Conservation (phyloP, 2,113 vertebrate genomes). For the Tachuris rubrigastra region DNA sequence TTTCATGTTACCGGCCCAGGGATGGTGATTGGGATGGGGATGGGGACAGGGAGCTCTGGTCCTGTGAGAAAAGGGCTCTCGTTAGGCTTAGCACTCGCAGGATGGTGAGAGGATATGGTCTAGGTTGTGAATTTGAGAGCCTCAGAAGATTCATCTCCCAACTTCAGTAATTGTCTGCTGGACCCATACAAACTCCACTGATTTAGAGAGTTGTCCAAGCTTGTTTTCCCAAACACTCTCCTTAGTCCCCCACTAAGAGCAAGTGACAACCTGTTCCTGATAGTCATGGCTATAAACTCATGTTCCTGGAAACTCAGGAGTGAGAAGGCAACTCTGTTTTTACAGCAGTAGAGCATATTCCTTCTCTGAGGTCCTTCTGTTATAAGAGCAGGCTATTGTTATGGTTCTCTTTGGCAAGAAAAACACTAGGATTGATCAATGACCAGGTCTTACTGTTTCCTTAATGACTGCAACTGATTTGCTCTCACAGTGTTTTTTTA, state of each 20-base stretch:
- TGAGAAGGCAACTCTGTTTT: not conserved
- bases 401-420: not conserved
- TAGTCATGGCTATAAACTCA: not conserved
- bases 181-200: not conserved
- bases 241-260: not conserved
- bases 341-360: not conserved
- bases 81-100: accelerated
- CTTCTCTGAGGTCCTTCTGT: not conserved
- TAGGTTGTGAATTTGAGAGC: not conserved
- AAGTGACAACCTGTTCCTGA: accelerated
- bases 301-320: not conserved
- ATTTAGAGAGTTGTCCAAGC: not conserved
- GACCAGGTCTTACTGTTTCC: not conserved
- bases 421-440: not conserved
- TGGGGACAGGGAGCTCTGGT: not conserved
- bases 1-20: accelerated
- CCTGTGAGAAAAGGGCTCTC: not conserved
- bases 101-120: not conserved
- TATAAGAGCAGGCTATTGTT: not conserved
- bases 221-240: not conserved
- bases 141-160: not conserved
- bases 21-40: not conserved
- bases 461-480: slow-evolving; percentile 10
- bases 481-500: not conserved
- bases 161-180: not conserved